Conservation (phyloP, 2,888 invertebrate genomes). For the Acanthosepion esculentum region DNA sequence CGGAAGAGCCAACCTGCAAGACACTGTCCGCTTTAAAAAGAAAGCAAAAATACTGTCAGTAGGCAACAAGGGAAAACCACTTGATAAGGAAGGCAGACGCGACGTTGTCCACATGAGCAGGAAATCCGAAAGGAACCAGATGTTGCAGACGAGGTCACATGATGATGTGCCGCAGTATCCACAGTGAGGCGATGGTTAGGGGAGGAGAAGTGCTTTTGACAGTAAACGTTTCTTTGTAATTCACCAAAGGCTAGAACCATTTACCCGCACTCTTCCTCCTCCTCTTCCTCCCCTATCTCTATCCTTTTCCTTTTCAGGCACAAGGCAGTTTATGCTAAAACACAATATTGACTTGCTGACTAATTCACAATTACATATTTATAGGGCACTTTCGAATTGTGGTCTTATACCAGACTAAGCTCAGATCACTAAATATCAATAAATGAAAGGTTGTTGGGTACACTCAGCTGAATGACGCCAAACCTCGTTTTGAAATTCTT, state of each 20-base stretch:
- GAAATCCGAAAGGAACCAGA: slow-evolving; percentile 12
- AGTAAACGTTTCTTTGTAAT: neutral
- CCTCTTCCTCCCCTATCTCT: neutral
- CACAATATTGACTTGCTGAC: neutral
- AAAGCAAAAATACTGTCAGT: neutral
- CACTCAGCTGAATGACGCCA: too few species aligned
- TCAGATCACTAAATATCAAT: too few species aligned
- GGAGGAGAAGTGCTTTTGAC: neutral
- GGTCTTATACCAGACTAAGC: too few species aligned
- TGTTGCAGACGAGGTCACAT: neutral
- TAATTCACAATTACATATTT: too few species aligned
- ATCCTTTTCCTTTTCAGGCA: neutral
- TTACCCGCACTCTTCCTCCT: neutral
- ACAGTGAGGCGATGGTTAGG: neutral
- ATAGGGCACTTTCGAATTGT: too few species aligned
- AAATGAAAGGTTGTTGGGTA: too few species aligned
- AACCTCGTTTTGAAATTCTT: too few species aligned
- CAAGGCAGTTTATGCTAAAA: neutral
- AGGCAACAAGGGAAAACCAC: neutral
- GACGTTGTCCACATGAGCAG: slow-evolving; percentile 8
- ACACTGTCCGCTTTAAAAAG: neutral
- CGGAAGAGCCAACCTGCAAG: neutral
- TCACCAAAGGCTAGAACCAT: neutral
- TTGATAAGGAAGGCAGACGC: slow-evolving; percentile 20
- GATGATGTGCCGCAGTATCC: neutral